Evolutionary conservation across 2,797 vertebrate genomes (phyloP).

Genomic region (Salmo trutta): DNA sequence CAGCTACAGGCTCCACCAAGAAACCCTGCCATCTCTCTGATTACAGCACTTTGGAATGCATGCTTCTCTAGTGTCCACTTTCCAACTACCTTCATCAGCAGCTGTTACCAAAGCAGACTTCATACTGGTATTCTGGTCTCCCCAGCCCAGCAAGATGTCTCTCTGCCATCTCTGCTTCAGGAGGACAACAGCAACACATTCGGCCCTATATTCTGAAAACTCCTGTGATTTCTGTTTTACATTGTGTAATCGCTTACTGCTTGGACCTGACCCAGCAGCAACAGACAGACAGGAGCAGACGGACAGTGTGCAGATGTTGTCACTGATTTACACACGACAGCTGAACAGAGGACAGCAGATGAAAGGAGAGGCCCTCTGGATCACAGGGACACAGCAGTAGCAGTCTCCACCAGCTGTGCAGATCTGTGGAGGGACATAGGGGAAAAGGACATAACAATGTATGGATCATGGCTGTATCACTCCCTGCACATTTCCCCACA

Average conservation of each 20-base stretch:
- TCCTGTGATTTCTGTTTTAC: not conserved
- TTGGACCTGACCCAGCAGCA: not conserved
- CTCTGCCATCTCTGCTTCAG: not conserved
- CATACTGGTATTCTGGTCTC: not conserved
- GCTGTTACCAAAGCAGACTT: constrained; percentile 59
- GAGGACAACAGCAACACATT: not conserved
- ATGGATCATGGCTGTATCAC: not conserved
- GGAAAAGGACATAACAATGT: not conserved
- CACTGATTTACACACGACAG: constrained; percentile 57
- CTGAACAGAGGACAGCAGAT: constrained; percentile 39
- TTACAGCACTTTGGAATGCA: constrained; percentile 67
- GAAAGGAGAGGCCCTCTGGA: constrained; percentile 28
- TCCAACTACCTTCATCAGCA: constrained; percentile 41
- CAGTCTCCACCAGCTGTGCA: constrained; percentile 44
- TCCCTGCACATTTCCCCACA: not conserved
- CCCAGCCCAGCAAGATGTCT: not conserved
- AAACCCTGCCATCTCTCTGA: too few species aligned
- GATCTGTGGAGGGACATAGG: not conserved
- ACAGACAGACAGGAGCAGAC: constrained; percentile 9
- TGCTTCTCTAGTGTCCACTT: constrained; percentile 67
- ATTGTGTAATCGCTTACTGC: not conserved
- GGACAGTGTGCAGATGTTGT: constrained; percentile 49
- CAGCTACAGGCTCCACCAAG: too few species aligned
- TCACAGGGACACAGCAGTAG: constrained; percentile 20
- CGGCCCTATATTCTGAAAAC: not conserved